Base-by-base conservation (phyloP, 2,797 vertebrate species). In the Catharus ustulatus region DNA sequence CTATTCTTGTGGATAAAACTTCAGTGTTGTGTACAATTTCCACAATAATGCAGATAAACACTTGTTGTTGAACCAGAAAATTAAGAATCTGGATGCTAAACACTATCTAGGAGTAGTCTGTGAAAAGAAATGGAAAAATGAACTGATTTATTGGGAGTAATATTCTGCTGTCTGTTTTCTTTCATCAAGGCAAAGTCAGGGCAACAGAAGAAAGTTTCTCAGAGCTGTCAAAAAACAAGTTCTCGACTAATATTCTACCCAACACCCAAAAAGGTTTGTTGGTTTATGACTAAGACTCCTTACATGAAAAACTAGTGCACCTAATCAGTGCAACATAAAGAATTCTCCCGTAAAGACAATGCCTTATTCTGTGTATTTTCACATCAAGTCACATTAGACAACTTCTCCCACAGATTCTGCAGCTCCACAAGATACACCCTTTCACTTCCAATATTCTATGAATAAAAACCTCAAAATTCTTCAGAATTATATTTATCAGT, bases 131-230 rank as follows among this genome's bases (percentile, higher is more conserved):
- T 51, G 20, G 42, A 59, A 92, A 88, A 75, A 77, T 52, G 34
- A 51, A 9, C 21, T 74, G 42, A 73, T 84, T 88, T 88, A 69
- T 43, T 52, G 0, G 32, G 20, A 62, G 7, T 23, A 62, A 64
- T 75, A 67, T 63, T 81, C 48, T 32, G 40, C 48, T 71, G 19
- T 29, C 58, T 71, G 29, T 57, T 72, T 27, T 55, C 57, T 76
- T 89, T 92, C 46, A 84, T 71, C 34, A 73, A 63, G 45, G 15
- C 67, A 93, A 36, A 84, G 45, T 24, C 52, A 83, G 32, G 48
- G 48, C 63, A 93, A 82, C 23, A 73, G 82, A 92, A 29, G 46
- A 90, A 85, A 29, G 72, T 67, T 92, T 93, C 57, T 46, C 80
- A 42, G 29, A 79, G 55, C 15, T 19, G 13, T 76, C 73, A 54